These are phyloP conservation scores for Thymelicus acteon DNA, from an alignment of 2,888 invertebrate genomes.

Conservation along the genomic window DNA sequence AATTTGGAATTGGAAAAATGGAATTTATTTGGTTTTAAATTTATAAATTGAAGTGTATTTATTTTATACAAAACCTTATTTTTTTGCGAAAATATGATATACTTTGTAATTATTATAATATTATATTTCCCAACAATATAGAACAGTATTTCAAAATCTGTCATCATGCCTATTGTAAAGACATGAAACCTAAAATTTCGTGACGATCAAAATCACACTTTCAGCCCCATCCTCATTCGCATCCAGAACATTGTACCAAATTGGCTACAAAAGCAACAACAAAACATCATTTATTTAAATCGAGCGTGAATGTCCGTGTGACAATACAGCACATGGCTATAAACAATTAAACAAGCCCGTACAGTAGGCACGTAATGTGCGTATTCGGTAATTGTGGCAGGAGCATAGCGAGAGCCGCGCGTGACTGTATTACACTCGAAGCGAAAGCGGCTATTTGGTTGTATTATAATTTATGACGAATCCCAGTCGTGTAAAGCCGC, in stretches of 20 bases:
- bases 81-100: no score
- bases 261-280: neutral
- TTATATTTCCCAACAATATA: no score
- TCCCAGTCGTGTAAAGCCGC: constrained; percentile 50
- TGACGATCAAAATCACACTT: no score
- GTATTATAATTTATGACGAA: constrained; percentile 55
- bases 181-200: no score
- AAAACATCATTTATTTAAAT: constrained; percentile 19
- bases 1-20: no score
- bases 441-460: constrained; percentile 61
- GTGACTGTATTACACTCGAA: constrained; percentile 69
- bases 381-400: constrained; percentile 74
- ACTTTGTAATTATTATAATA: no score
- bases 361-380: constrained; percentile 50
- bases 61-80: no score
- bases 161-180: no score
- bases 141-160: no score
- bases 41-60: no score
- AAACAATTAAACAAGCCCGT: constrained; percentile 52
- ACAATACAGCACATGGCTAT: constrained; percentile 45
- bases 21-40: no score
- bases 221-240: no score
- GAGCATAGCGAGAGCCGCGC: constrained; percentile 64
- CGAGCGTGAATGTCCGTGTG: neutral
- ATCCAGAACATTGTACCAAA: neutral